These are phyloP conservation scores for Nannospalax galili DNA, from an alignment of 2,113 vertebrate genomes.

Conservation along the genomic window DNA sequence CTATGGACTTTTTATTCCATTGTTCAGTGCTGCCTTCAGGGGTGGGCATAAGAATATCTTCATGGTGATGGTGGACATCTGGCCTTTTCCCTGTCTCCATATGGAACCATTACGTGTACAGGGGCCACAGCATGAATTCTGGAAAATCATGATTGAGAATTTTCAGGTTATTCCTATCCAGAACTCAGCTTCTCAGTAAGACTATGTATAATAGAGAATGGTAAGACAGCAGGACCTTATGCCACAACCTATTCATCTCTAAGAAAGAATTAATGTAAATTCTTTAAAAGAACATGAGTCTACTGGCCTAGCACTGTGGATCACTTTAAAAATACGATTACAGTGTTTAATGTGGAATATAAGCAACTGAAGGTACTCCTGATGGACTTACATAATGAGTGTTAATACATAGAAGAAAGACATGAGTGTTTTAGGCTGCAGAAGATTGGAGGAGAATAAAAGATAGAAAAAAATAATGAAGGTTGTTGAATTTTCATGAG, in stretches of 20 bases:
- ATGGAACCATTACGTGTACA: neutral
- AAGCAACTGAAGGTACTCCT: neutral
- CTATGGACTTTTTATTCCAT: conserved; percentile 25
- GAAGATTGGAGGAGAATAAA: neutral
- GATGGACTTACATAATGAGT: neutral
- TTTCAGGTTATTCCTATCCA: neutral
- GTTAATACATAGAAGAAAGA: no score
- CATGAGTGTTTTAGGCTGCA: neutral
- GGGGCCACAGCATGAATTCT: neutral
- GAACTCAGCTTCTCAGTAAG: conserved; percentile 35
- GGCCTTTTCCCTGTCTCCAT: conserved; percentile 56
- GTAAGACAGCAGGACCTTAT: neutral
- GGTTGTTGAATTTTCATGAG: no score
- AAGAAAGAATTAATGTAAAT: neutral
- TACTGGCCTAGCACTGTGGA: neutral
- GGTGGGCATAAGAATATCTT: neutral
- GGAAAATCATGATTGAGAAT: conserved; percentile 46
- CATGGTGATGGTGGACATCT: conserved; percentile 31
- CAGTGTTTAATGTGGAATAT: neutral
- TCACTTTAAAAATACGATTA: neutral
- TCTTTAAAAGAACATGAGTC: neutral
- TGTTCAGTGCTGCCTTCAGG: conserved; percentile 17
- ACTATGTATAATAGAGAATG: neutral
- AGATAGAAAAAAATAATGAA: no score
- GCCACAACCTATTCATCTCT: neutral